Percentiles rank a stretch among this genome's conserved stretches.
These are phyloP conservation scores for Morpho deidamia DNA, from an alignment of 2,888 invertebrate species.

Conservation along the genomic window DNA sequence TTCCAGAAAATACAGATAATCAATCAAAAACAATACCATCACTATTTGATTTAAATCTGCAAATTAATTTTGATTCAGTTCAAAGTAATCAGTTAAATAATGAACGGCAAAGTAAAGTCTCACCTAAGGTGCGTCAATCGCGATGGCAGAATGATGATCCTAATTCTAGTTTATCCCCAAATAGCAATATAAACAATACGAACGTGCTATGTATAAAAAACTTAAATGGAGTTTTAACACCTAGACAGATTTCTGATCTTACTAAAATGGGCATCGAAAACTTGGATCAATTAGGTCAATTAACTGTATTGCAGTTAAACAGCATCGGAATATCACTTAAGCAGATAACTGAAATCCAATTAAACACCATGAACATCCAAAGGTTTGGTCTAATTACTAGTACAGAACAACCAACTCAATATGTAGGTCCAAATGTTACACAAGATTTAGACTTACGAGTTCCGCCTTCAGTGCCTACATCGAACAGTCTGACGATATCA, in stretches of 20 bases:
- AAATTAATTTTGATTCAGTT: conserved; percentile 41
- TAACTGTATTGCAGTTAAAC: conserved; percentile 79
- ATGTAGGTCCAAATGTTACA: conserved; percentile 36
- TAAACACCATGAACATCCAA: conserved; percentile 79
- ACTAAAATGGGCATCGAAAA: conserved; percentile 79
- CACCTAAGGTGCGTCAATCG: conserved; percentile 69
- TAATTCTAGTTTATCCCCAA: conserved; percentile 46
- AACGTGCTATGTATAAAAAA: conserved; percentile 78
- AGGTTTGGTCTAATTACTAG: conserved; percentile 70
- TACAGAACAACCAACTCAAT: conserved; percentile 43
- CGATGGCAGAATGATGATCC: conserved; percentile 71
- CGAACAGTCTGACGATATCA: conserved; percentile 38
- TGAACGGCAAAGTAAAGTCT: conserved; percentile 58
- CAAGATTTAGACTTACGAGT: conserved; percentile 72
- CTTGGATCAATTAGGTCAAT: conserved; percentile 79
- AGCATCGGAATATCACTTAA: conserved; percentile 78
- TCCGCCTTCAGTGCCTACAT: conserved; percentile 49
- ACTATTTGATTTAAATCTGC: conserved; percentile 66
- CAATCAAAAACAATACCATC: conserved; percentile 64
- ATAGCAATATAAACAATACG: conserved; percentile 38
- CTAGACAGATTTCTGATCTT: conserved; percentile 78
- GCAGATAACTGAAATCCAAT: conserved; percentile 80
- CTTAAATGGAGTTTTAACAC: conserved; percentile 75
- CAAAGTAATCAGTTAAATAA: conserved; percentile 50
- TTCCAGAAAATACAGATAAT: conserved; percentile 45